Conservation (phyloP, 2,113 vertebrate species). For the Dipodomys merriami region DNA sequence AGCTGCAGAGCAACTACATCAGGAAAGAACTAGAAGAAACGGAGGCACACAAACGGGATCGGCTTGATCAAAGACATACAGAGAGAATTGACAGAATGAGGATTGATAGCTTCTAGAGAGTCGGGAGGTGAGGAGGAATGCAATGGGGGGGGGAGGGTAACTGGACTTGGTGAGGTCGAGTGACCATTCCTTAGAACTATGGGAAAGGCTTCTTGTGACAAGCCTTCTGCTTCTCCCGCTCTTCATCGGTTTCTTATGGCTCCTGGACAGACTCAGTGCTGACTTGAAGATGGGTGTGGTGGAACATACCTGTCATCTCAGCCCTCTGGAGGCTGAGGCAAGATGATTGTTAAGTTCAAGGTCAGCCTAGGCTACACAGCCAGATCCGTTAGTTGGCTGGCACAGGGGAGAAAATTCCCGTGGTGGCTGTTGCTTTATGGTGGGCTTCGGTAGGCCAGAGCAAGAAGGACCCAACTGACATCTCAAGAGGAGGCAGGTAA, state of each 20-base stretch:
- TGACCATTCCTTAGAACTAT: background rate
- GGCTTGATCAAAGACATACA: background rate
- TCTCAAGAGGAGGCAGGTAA: background rate
- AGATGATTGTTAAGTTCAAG: background rate
- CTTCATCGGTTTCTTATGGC: background rate
- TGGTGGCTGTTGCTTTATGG: background rate
- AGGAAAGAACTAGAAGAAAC: constrained; percentile 44
- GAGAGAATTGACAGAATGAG: background rate
- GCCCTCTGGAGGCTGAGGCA: too few relatives aligned
- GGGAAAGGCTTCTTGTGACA: background rate
- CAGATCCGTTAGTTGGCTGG: background rate
- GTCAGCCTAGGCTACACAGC: too few relatives aligned
- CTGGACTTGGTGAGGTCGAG: background rate
- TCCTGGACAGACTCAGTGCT: background rate
- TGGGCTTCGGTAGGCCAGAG: background rate
- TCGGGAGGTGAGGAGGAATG: background rate
- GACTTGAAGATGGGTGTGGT: background rate
- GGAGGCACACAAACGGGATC: background rate
- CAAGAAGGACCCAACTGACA: too few relatives aligned
- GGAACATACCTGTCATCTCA: too few relatives aligned
- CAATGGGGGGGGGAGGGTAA: background rate
- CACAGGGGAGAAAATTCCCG: background rate
- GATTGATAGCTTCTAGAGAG: background rate
- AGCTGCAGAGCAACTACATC: background rate
- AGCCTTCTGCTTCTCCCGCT: background rate